These are phyloP conservation scores for Vanacampus margaritifer DNA, from an alignment of 2,113 vertebrate species.

Conservation along the genomic window DNA sequence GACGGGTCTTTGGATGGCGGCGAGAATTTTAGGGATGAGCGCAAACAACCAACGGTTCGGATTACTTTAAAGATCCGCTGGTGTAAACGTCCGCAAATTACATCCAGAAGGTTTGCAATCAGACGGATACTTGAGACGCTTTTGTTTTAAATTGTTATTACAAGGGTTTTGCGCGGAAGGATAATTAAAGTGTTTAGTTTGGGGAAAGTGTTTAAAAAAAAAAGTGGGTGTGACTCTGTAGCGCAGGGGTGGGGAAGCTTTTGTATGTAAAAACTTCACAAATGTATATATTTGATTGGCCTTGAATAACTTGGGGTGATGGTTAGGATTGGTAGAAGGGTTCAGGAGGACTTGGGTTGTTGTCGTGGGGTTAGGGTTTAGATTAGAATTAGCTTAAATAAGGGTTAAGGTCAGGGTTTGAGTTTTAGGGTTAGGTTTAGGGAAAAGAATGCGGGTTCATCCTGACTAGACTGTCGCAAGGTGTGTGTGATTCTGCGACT, in stretches of 20 bases:
- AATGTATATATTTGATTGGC: neutral
- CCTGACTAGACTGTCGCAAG: no score
- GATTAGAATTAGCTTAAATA: no score
- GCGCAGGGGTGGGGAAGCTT: slow-evolving; percentile 11
- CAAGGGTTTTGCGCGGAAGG: slow-evolving; percentile 41
- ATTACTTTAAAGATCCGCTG: slow-evolving; percentile 18
- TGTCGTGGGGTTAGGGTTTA: no score
- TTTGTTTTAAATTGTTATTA: slow-evolving; percentile 14
- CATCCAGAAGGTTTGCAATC: slow-evolving; percentile 28
- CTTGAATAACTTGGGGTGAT: neutral
- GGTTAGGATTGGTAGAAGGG: neutral
- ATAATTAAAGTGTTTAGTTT: slow-evolving; percentile 25
- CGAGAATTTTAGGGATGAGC: slow-evolving; percentile 27
- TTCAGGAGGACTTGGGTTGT: no score
- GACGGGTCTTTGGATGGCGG: slow-evolving; percentile 52
- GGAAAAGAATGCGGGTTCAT: no score
- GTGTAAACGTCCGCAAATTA: slow-evolving; percentile 44
- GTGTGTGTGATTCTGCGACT: no score
- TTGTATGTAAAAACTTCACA: neutral
- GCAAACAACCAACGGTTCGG: slow-evolving; percentile 32
- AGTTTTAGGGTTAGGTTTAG: no score
- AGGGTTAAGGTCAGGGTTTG: no score
- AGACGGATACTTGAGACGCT: slow-evolving; percentile 36
- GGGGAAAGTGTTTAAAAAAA: neutral
- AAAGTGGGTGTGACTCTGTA: neutral